Evolutionary conservation across 2,113 vertebrate species (phyloP).

Genomic region (Poeciliopsis retropinna): DNA sequence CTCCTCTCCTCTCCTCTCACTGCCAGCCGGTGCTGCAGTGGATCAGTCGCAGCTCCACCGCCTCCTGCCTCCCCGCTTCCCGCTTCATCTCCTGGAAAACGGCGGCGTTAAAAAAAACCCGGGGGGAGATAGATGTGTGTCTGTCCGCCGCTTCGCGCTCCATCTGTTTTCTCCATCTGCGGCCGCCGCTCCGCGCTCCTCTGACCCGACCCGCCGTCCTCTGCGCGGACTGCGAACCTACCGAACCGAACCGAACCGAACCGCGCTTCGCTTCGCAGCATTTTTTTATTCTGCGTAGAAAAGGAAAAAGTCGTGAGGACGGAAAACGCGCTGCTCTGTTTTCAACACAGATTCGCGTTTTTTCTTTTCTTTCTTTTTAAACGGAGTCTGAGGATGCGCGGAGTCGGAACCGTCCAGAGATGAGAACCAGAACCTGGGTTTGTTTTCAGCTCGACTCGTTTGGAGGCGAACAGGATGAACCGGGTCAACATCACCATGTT

Average conservation of each 20-base stretch:
- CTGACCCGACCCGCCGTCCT: conserved; percentile 4
- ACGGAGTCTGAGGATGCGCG: neutral
- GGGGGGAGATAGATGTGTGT: conserved; percentile 17
- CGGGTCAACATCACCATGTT: conserved; percentile 14
- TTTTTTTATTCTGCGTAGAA: conserved; percentile 5
- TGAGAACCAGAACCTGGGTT: neutral
- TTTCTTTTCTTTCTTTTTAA: neutral
- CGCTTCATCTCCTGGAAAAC: conserved; percentile 48
- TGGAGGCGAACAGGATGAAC: conserved; percentile 16
- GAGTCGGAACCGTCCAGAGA: neutral
- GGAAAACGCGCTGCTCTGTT: neutral
- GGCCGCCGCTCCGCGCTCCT: conserved; percentile 2
- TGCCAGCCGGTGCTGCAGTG: conserved; percentile 67
- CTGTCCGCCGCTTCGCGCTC: conserved; percentile 12
- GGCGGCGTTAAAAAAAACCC: conserved; percentile 15
- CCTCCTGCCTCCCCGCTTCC: conserved; percentile 13
- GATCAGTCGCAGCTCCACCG: conserved; percentile 62
- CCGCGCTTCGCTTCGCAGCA: conserved; percentile 13
- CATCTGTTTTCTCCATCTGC: neutral
- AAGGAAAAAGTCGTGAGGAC: conserved; percentile 31
- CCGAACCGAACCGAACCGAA: neutral
- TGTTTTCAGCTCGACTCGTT: conserved; percentile 35
- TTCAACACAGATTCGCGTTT: neutral
- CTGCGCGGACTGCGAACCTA: conserved; percentile 15
- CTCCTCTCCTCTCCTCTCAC: conserved; percentile 7